Percentiles rank a stretch among this genome's conserved stretches.
Conservation (phyloP, 2,797 vertebrate species). For the Pyrrhura leucotis region DNA sequence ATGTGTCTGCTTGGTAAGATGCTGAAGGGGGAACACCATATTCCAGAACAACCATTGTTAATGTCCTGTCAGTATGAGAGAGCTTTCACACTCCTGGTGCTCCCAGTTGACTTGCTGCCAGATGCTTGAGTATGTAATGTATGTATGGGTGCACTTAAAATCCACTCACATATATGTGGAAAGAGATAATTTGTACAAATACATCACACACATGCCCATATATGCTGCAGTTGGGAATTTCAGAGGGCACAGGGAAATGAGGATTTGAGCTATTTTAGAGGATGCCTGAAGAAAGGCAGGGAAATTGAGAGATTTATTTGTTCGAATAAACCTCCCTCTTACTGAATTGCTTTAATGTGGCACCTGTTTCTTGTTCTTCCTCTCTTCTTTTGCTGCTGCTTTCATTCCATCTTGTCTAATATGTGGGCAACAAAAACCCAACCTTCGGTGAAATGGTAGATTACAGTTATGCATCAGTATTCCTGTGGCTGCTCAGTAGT, state of each 20-base stretch:
- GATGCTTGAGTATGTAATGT: constrained; percentile 20
- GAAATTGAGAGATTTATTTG: background rate
- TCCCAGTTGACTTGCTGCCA: constrained; percentile 44
- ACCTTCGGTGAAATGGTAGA: constrained; percentile 66
- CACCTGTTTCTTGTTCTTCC: background rate
- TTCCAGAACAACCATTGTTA: background rate
- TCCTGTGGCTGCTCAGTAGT: constrained; percentile 64
- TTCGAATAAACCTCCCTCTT: background rate
- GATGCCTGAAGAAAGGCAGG: background rate
- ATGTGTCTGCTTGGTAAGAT: constrained; percentile 35
- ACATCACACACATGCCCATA: constrained; percentile 16
- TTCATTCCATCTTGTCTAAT: constrained; percentile 23
- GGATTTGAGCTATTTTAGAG: background rate
- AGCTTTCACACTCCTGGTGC: background rate
- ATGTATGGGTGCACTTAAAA: constrained; percentile 13
- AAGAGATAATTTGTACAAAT: constrained; percentile 33
- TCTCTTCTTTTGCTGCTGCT: background rate
- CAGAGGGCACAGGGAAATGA: constrained; percentile 36
- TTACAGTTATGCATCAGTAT: constrained; percentile 77
- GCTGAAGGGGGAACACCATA: background rate
- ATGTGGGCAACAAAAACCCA: constrained; percentile 63
- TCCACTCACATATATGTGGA: constrained; percentile 53
- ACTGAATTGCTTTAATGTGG: background rate
- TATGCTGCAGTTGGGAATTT: constrained; percentile 6
- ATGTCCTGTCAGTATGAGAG: background rate